phyloP scores from a whole-genome alignment of 2,797 vertebrate genomes.

The Thamnophis elegans region DNA sequence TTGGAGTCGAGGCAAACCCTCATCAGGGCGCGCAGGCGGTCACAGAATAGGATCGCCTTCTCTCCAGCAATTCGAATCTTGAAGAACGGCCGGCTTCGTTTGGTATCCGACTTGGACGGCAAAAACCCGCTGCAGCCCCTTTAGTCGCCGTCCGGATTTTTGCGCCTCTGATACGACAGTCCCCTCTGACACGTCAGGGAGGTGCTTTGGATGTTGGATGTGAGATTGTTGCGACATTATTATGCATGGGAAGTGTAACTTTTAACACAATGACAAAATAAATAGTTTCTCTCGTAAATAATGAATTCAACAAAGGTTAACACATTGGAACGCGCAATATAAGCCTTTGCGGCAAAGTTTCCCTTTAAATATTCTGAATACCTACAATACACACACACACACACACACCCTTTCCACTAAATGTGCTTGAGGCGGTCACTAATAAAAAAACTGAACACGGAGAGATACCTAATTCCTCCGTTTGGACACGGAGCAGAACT shows the following conservation, averaged over 20 bases:
- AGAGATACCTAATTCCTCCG: too few relatives aligned
- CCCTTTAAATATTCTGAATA: neutral
- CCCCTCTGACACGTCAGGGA: neutral
- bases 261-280: neutral
- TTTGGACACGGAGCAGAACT: too few relatives aligned
- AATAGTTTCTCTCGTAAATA: neutral
- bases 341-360: neutral
- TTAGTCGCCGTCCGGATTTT: neutral
- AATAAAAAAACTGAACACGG: too few relatives aligned
- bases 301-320: neutral
- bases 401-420: neutral
- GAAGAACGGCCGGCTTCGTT: neutral
- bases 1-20: neutral
- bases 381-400: too few relatives aligned
- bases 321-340: neutral
- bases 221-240: neutral
- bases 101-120: neutral
- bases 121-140: neutral
- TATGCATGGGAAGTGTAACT: neutral
- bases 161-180: too few relatives aligned
- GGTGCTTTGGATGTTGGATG: neutral
- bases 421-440: too few relatives aligned
- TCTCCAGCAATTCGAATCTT: neutral
- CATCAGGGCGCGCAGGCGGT: neutral
- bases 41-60: neutral